Conservation (phyloP, 2,888 invertebrate species). For the Epinotia nisella region DNA sequence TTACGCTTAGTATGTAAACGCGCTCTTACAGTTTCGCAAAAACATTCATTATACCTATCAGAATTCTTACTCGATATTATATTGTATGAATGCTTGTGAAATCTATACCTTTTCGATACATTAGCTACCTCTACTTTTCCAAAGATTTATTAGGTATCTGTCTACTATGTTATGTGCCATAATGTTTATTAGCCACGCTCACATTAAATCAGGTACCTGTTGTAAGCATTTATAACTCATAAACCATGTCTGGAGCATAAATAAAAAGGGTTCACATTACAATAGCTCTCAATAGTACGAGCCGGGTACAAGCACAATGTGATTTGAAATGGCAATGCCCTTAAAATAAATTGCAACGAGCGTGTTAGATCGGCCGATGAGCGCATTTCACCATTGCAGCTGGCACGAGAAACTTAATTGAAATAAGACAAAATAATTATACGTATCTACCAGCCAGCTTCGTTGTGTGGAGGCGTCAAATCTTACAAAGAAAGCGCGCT, state of each 20-base stretch:
- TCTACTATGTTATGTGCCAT: not conserved
- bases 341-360: conserved; percentile 49
- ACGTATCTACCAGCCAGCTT: conserved; percentile 15
- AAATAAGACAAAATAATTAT: conserved; percentile 55
- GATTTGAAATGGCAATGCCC: conserved; percentile 38
- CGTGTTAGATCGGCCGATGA: conserved; percentile 53
- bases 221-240: conserved; percentile 42
- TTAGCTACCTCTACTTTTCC: not conserved
- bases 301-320: conserved; percentile 41
- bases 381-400: conserved; percentile 44
- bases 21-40: too few relatives aligned
- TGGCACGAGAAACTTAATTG: conserved; percentile 50
- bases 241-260: conserved; percentile 26
- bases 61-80: too few relatives aligned
- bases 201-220: conserved; percentile 27
- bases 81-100: too few relatives aligned
- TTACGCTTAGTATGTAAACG: too few relatives aligned
- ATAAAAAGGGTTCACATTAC: conserved; percentile 34
- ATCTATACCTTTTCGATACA: not conserved
- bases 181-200: conserved; percentile 36
- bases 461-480: conserved; percentile 56
- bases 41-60: too few relatives aligned
- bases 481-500: conserved; percentile 45
- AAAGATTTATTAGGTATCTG: not conserved
- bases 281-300: conserved; percentile 46